phyloP scores from a whole-genome alignment of 2,113 vertebrate genomes.

The Ailuropoda melanoleuca region DNA sequence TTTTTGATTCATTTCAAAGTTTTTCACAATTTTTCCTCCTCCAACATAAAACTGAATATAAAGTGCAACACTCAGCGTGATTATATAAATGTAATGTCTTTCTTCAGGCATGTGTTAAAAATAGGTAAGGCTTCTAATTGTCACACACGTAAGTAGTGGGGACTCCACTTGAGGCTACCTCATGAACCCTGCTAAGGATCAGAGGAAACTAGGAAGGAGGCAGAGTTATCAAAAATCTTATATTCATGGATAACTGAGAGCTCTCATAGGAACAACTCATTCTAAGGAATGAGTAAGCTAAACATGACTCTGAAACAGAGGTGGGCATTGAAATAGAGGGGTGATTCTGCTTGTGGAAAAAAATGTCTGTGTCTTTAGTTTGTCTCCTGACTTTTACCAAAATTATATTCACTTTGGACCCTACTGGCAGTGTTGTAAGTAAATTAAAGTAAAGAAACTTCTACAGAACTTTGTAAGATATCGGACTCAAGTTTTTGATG shows the following conservation, averaged over 20 bases:
- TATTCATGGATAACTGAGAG: background rate
- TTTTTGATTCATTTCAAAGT: background rate
- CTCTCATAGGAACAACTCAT: background rate
- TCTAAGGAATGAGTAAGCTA: background rate
- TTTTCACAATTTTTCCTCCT: background rate
- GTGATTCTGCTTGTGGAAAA: background rate
- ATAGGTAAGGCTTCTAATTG: background rate
- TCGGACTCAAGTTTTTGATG: background rate
- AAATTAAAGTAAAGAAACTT: background rate
- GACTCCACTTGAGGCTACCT: background rate
- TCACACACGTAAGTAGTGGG: too few species aligned
- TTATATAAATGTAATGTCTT: background rate
- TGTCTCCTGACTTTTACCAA: background rate
- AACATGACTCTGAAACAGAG: background rate
- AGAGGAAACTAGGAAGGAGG: background rate
- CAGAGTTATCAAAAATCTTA: background rate
- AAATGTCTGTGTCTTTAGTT: background rate
- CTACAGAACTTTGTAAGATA: background rate
- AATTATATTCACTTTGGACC: background rate
- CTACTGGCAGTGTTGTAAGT: background rate
- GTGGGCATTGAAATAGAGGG: background rate
- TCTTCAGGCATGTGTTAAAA: background rate
- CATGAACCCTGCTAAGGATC: background rate
- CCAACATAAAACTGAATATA: background rate
- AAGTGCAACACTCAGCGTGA: background rate